Conservation (phyloP, 1,140 invertebrate genomes). For the Apolygus lucorum region DNA sequence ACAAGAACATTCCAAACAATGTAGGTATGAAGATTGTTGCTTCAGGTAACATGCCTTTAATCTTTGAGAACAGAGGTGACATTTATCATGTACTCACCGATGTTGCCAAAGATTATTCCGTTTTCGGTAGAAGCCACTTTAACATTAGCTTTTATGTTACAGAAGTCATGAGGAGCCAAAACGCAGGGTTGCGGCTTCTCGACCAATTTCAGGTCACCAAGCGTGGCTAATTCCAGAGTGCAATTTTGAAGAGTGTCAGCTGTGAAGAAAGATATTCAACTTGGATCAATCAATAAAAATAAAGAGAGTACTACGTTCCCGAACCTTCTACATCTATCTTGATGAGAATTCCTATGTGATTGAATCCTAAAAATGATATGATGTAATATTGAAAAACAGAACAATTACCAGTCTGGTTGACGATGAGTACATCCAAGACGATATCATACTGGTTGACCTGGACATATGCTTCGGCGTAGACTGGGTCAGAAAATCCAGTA, state of each 20-base stretch:
- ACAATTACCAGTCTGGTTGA: slow-evolving; percentile 85
- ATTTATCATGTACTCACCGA: slow-evolving; percentile 47
- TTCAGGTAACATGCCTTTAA: no score
- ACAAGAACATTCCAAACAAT: slow-evolving; percentile 1
- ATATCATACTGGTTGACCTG: slow-evolving; percentile 99
- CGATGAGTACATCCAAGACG: slow-evolving; percentile 91
- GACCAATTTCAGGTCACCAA: slow-evolving; percentile 95
- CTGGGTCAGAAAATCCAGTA: slow-evolving; percentile 98
- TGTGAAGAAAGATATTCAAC: no score
- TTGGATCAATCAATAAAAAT: no score
- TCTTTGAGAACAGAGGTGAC: neutral
- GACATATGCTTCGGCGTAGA: slow-evolving; percentile 98
- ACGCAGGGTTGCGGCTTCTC: slow-evolving; percentile 94
- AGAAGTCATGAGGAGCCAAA: slow-evolving; percentile 91
- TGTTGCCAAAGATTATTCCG: slow-evolving; percentile 99
- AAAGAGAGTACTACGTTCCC: no score
- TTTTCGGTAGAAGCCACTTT: slow-evolving; percentile 96
- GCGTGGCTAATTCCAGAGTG: slow-evolving; percentile 91
- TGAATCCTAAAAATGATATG: no score
- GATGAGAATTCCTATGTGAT: no score
- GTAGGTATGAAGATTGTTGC: neutral
- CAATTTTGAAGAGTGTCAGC: slow-evolving; percentile 95
- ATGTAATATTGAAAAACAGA: no score
- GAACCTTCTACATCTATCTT: no score
- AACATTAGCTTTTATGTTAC: slow-evolving; percentile 95